Conservation (phyloP, 2,888 invertebrate genomes). For the Sinodicranocentrus sp. region DNA sequence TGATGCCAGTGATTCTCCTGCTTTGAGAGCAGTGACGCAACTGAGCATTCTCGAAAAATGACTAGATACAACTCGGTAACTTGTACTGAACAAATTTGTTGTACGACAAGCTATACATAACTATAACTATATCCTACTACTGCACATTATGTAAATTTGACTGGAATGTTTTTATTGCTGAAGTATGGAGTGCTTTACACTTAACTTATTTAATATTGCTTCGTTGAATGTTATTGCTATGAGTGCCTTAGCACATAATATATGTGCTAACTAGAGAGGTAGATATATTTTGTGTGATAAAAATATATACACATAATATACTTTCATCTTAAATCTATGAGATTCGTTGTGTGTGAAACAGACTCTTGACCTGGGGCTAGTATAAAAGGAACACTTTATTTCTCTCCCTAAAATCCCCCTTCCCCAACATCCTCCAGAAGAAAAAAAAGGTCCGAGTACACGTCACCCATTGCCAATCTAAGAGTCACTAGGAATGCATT, state of each 20-base stretch:
- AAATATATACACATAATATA: not conserved
- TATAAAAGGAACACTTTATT: conserved; percentile 11
- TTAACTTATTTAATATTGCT: conserved; percentile 21
- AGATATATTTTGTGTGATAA: conserved; percentile 20
- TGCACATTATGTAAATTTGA: no score
- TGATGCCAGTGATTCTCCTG: conserved; percentile 34
- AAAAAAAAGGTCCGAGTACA: not conserved
- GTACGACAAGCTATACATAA: conserved; percentile 23
- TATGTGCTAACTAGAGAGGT: conserved; percentile 21
- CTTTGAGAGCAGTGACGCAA: conserved; percentile 8
- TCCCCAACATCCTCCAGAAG: not conserved
- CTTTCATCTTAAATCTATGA: conserved; percentile 28
- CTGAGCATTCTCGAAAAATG: conserved; percentile 39
- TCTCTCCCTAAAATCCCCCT: not conserved
- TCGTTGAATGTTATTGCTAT: not conserved
- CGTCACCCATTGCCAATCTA: conserved; percentile 61
- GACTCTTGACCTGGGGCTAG: conserved; percentile 67
- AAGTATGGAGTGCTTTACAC: conserved; percentile 43
- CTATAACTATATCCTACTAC: no score
- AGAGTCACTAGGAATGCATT: conserved; percentile 70
- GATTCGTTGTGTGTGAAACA: conserved; percentile 71
- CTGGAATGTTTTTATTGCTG: conserved; percentile 48
- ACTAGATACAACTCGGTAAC: conserved; percentile 57
- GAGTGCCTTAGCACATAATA: no score
- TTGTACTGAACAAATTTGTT: conserved; percentile 3